Evolutionary conservation across 2,113 vertebrate genomes (phyloP), one percentile per base, ranked within the genome.

Genomic region (Tretioscincus oriximinensis): DNA sequence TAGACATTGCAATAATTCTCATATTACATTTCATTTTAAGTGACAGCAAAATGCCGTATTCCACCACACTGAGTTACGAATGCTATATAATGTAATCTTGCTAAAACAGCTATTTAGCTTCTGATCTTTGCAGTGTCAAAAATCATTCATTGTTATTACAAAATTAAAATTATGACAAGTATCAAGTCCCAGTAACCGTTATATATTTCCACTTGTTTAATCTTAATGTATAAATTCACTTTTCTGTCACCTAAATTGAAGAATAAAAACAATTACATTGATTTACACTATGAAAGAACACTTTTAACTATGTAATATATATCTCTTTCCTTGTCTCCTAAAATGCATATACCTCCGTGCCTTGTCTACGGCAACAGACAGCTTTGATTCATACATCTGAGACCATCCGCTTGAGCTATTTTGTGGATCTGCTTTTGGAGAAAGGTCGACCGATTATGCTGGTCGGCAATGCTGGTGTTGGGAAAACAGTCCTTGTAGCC

Each of bases 391-490:
- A 94, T 85, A 90, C 88, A 51, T 84, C 94, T 77, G 92, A 96
- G 83, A 93, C 90, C 21, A 79, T 93, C 83, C 92, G 89, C 58
- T 87, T 96, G 73, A 92, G 93, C 0, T 94, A 91, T 78, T 95
- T 95, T 75, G 85, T 93, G 58, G 90, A 95, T 91, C 89, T 95
- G 76, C 92, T 97, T 84, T 86, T 95, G 80, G 90, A 94, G 81
- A 94, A 91, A 61, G 93, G 75, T 6, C 93, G 95, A 73, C 91
- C 85, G 0, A 77, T 96, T 84, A 93, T 91, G 88, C 86, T 92
- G 29, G 93, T 95, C 83, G 94, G 94, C 49, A 95, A 93, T 64
- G 93, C 92, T 31, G 93, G 95, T 75, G 92, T 88, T 78, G 93
- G 94, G 16, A 96, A 97, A 88, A 92, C 91, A 71, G 86, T 93